These are phyloP conservation scores for Gambusia yucatana DNA, from an alignment of 2,797 vertebrate species.

Conservation along the genomic window DNA sequence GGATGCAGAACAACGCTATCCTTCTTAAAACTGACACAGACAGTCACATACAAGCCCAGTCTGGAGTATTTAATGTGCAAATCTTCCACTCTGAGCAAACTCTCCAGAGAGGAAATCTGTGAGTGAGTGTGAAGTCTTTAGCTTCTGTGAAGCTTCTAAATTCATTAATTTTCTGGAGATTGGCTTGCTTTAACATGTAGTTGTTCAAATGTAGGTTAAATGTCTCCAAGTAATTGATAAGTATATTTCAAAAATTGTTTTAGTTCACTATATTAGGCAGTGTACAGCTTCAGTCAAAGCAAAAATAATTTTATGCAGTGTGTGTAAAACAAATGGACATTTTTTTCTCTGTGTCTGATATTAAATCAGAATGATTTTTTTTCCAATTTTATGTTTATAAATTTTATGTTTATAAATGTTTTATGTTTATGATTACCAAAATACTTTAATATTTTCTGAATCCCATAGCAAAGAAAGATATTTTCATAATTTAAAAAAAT, in stretches of 20 bases:
- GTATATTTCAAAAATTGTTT: background rate
- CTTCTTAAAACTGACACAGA: background rate
- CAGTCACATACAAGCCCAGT: background rate
- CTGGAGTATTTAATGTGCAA: background rate
- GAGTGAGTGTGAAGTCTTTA: slow-evolving; percentile 10
- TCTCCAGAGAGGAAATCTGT: slow-evolving; percentile 4
- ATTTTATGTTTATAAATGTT: no score
- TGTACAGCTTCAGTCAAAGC: background rate
- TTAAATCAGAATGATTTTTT: background rate
- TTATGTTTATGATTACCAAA: background rate
- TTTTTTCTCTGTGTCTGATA: background rate
- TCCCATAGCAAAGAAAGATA: background rate
- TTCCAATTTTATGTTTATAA: background rate
- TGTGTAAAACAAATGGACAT: background rate
- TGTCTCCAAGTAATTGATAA: background rate
- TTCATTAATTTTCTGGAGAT: background rate
- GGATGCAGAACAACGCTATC: background rate
- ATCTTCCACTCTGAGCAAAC: background rate
- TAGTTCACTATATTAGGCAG: background rate
- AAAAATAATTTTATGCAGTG: background rate
- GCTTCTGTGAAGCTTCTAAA: slow-evolving; percentile 8
- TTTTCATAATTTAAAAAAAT: background rate
- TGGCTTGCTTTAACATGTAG: background rate
- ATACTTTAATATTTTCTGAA: background rate
- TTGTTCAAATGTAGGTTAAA: background rate